A percentile compares a stretch with the other conserved stretches of the same genome.
phyloP scores from a whole-genome alignment of 2,888 invertebrate species.

The Lacanobia oleracea region DNA sequence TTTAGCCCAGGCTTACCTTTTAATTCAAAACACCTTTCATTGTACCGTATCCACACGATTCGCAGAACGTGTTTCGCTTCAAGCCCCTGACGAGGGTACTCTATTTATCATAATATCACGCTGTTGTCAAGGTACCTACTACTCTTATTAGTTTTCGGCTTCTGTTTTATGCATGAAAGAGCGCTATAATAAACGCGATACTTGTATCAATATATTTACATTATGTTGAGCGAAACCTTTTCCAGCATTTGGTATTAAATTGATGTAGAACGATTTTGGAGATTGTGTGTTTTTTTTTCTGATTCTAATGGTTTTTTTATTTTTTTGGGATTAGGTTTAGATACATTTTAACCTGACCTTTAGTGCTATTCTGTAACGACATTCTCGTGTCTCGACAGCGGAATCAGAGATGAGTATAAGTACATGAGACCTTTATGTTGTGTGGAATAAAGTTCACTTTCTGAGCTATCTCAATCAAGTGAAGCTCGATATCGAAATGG shows the following conservation, averaged over 20 bases:
- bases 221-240: constrained; percentile 49
- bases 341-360: too few relatives aligned
- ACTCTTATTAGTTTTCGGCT: constrained; percentile 85
- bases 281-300: constrained; percentile 1
- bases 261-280: constrained; percentile 36
- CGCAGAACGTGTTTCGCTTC: constrained; percentile 39
- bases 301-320: background rate
- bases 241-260: constrained; percentile 54
- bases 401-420: too few relatives aligned
- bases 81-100: constrained; percentile 81
- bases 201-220: constrained; percentile 70
- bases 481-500: too few relatives aligned
- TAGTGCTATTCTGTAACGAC: too few relatives aligned
- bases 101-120: constrained; percentile 88
- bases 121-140: constrained; percentile 79
- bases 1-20: background rate
- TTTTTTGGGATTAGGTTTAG: background rate
- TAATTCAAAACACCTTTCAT: background rate
- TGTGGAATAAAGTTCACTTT: too few relatives aligned
- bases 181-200: constrained; percentile 71
- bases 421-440: too few relatives aligned
- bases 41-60: constrained; percentile 47
- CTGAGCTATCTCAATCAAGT: too few relatives aligned
- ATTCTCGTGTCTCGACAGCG: too few relatives aligned
- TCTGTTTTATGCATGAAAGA: constrained; percentile 86